Conservation (phyloP, 1,140 invertebrate species). For the Pseudomyrmex pallidus region DNA sequence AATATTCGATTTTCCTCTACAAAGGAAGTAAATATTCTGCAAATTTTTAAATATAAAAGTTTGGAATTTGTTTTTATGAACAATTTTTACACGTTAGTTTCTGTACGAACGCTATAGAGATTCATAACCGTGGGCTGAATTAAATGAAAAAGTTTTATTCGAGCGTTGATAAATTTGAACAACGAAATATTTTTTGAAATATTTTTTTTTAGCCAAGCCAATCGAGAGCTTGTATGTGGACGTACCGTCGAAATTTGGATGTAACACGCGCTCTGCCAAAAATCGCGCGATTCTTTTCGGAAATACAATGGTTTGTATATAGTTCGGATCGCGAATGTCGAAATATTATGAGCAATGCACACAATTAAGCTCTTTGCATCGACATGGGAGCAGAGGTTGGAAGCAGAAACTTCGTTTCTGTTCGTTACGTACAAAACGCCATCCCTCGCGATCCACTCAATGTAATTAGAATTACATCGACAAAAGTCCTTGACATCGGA, state of each 20-base stretch:
- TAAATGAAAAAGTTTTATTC: not conserved
- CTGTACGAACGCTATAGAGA: not conserved
- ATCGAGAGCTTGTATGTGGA: not conserved
- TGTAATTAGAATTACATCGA: conserved; percentile 49
- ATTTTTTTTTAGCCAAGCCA: not conserved
- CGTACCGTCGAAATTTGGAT: not conserved
- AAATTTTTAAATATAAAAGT: conserved; percentile 21
- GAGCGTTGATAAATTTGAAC: not conserved
- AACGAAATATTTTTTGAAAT: conserved; percentile 17
- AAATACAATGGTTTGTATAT: conserved; percentile 11
- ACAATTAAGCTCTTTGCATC: not conserved
- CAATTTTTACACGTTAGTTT: not conserved
- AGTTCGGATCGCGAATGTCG: not conserved
- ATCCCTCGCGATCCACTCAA: conserved; percentile 4
- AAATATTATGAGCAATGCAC: not conserved
- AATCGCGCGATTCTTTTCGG: not conserved
- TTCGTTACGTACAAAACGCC: not conserved
- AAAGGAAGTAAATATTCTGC: not conserved
- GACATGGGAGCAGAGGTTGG: conserved; percentile 11
- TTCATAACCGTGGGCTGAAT: not conserved
- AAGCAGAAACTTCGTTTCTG: not conserved
- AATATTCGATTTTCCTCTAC: conserved; percentile 5
- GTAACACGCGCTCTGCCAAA: not conserved
- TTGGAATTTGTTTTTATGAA: not conserved
- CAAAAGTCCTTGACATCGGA: conserved; percentile 57